Evolutionary conservation across 2,888 invertebrate species (phyloP), one percentile per base, ranked within the genome.

Genomic region (Apeira syringaria): DNA sequence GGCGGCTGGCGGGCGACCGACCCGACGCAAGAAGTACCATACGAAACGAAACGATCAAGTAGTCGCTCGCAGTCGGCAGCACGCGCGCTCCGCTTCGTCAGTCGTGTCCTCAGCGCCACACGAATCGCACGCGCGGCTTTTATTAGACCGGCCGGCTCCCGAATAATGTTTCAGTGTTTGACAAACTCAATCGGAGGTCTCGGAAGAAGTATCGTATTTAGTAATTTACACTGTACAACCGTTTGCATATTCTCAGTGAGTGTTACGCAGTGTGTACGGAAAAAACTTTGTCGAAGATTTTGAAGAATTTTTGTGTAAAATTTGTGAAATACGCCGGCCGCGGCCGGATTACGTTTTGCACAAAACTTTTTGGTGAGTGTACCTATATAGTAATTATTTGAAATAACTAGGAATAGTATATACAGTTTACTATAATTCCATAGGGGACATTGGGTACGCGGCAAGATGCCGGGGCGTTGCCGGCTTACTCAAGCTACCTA

Each of bases 211-310:
- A 85, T 77, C 76, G 79, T 80, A 72, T 74, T 81, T 78, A 82
- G 81, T 80, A 86, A 84, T 88, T 81, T 86, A 85, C 87, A 84
- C 85, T 82, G 85, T 86, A 80, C 77, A 82, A 80, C 80, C 80
- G 81, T 80, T 76, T 82, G 84, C 87, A 88, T 86, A 87, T 87
- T 88, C 80, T 87, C 86, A 90, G 90, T 90, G 89, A 86, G 87
- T 89, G 89, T 89, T 79, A 87, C 89, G 77, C 90, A 89, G 87
- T 90, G 90, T 83, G 90, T 90, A 82, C 82, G 90, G 70, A 90
- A 89, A 90, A 90, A 90, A 90, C 89, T 89, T 89, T 81, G 80
- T 86, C 87, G 87, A 82, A 88, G 87, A 90, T 89, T 89, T 84
- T 90, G 84, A 90, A 89, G 85, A 87, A 85, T 87, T 82, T 15